A percentile compares a stretch with the other conserved stretches of the same genome.
phyloP scores from a whole-genome alignment of 2,797 vertebrate genomes.

The Siniperca scherzeri region DNA sequence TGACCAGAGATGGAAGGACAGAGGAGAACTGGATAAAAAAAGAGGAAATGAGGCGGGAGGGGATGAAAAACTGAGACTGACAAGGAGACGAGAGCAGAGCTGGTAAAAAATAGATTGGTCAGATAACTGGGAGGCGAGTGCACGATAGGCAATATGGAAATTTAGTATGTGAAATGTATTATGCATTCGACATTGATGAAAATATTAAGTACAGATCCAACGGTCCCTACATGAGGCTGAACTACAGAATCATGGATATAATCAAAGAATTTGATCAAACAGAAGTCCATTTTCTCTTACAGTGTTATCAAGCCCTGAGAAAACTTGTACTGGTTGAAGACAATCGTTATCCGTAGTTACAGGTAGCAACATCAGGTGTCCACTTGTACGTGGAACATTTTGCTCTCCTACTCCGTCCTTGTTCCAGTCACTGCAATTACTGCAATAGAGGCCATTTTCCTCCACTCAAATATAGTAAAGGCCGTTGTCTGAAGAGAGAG shows the following conservation, averaged over 20 bases:
- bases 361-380: background rate
- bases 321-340: background rate
- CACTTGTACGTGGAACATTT: background rate
- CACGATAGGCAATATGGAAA: conserved; percentile 14
- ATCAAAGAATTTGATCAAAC: conserved; percentile 8
- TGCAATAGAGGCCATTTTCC: conserved; percentile 12
- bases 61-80: conserved; percentile 25
- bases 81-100: conserved; percentile 20
- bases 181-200: conserved; percentile 39
- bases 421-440: conserved; percentile 15
- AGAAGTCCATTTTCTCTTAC: background rate
- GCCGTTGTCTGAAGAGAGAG: background rate
- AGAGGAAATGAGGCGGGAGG: background rate
- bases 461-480: background rate
- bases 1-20: background rate
- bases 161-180: conserved; percentile 39
- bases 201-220: conserved; percentile 31
- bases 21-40: background rate
- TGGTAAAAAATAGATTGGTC: conserved; percentile 35
- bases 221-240: background rate
- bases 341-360: background rate
- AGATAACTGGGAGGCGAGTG: conserved; percentile 30
- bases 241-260: conserved; percentile 28
- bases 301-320: background rate
- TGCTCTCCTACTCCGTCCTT: background rate